Base-by-base conservation (phyloP, 1,140 invertebrate genomes). In the Campoletis sonorensis region DNA sequence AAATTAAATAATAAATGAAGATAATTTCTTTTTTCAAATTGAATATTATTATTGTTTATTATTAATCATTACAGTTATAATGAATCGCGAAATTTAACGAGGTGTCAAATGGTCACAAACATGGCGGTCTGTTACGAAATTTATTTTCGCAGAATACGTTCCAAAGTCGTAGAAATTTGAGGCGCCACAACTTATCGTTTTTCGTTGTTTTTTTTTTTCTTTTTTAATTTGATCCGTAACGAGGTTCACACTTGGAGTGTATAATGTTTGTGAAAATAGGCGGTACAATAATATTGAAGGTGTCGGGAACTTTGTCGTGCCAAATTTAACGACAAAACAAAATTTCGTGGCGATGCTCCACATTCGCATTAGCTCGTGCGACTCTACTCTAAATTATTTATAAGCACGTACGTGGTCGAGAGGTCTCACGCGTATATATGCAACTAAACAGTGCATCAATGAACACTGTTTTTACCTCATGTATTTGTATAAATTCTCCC, bases 271-370 rank as follows among this genome's bases (percentile, higher is more conserved):
- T n/a, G 18, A 54, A 18, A 54, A 21, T 54, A 26, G 33, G 54
- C 7, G 27, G 16, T 30, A 61, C 27, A 30, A 33, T 64, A 4
- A 23, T n/a, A n/a, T n/a, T n/a, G 16, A 26, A 26, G 30, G 30
- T 61, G 51, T 54, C 51, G 51, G 61, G 54, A 40, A 16, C 49
- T 58, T 64, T 64, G 33, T 45, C 58, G 30, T 23, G 27, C 51
- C 51, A 64, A 78, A 61, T 78, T 40, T 15, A 16, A 78, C 30
- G 16, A 67, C 64, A 23, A 81, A 81, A 81, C 73, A 81, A 67
- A 7, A 77, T 81, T 81, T 81, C 73, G 33, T 78, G 73, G 37
- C 80, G 51, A 81, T 78, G 80, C 73, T 81, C 73, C 80, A 81
- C 21, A 51, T 81, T 61, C 37, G 27, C 26, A 4, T 3, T 40